A percentile compares a stretch with the other conserved stretches of the same genome.
These are phyloP conservation scores for Cataglyphis albicans DNA, from an alignment of 2,888 invertebrate species.

Conservation along the genomic window DNA sequence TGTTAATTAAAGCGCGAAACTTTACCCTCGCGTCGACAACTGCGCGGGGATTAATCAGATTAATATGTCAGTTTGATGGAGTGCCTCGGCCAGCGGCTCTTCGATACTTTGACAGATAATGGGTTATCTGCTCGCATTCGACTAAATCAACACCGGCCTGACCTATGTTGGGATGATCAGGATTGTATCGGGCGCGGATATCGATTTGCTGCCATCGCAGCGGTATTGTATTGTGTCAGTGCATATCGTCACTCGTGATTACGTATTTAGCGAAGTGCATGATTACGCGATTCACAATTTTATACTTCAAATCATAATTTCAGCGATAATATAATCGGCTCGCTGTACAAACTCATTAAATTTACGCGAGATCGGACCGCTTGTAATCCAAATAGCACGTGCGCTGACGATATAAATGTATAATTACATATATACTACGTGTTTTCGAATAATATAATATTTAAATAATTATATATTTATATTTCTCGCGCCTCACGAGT, in stretches of 20 bases:
- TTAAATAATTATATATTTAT: conserved; percentile 16
- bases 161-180: conserved; percentile 46
- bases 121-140: conserved; percentile 52
- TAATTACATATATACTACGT: conserved; percentile 7
- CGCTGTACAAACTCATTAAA: conserved; percentile 18
- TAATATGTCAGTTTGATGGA: conserved; percentile 48
- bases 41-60: conserved; percentile 56
- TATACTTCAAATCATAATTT: neutral
- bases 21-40: conserved; percentile 13
- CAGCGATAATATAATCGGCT: neutral
- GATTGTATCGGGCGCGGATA: conserved; percentile 58
- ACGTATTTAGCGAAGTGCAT: neutral
- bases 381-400: neutral
- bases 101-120: conserved; percentile 59
- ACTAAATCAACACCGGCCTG: conserved; percentile 59
- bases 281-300: neutral
- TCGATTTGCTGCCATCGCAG: conserved; percentile 54
- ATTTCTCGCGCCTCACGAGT: neutral
- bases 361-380: neutral
- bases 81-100: conserved; percentile 26
- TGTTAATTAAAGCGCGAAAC: conserved; percentile 11
- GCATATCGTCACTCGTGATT: neutral
- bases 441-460: conserved; percentile 5
- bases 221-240: neutral
- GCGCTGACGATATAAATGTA: neutral